Percentiles rank a stretch among this genome's conserved stretches.
phyloP scores from a whole-genome alignment of 2,888 invertebrate genomes.

The Diarsia mendica region DNA sequence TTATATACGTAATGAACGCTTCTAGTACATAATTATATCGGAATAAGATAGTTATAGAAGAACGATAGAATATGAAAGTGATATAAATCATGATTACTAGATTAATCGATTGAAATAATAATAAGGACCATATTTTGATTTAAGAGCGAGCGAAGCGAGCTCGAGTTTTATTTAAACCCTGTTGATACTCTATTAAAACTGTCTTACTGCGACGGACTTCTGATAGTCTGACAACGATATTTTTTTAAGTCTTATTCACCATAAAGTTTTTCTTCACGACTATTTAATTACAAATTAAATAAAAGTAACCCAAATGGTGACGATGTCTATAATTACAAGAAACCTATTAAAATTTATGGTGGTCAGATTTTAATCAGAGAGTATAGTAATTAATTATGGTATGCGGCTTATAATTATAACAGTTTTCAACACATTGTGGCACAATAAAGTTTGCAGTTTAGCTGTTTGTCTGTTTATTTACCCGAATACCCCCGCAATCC shows the following conservation, averaged over 20 bases:
- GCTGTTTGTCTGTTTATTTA: slow-evolving; percentile 17
- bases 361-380: slow-evolving; percentile 33
- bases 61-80: too few species aligned
- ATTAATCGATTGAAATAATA: too few species aligned
- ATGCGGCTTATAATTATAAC: not conserved
- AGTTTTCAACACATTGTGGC: not conserved
- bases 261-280: not conserved
- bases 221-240: not conserved
- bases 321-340: not conserved
- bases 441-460: not conserved
- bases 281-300: not conserved
- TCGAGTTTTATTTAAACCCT: too few species aligned
- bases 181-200: too few species aligned
- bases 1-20: not conserved
- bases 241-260: not conserved
- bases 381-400: slow-evolving; percentile 30
- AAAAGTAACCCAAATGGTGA: not conserved
- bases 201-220: too few species aligned
- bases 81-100: too few species aligned
- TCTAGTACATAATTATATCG: not conserved
- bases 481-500: too few species aligned
- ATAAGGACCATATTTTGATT: too few species aligned
- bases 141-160: too few species aligned
- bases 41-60: too few species aligned
- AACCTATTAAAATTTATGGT: not conserved